Conservation (phyloP, 2,797 vertebrate genomes). For the Peromyscus attwateri region DNA sequence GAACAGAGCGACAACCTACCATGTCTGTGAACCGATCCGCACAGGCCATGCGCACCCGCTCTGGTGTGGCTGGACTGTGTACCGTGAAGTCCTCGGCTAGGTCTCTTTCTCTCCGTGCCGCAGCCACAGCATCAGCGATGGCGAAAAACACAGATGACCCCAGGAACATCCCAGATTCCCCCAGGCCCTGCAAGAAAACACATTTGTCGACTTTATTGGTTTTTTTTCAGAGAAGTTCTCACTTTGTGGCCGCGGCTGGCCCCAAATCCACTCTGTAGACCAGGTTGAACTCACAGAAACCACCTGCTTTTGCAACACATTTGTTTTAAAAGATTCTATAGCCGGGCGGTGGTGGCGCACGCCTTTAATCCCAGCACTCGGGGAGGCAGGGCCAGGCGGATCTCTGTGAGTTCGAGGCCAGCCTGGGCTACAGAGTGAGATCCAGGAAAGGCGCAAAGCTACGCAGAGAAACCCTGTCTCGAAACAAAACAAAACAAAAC, state of each 20-base stretch:
- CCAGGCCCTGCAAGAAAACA: conserved; percentile 90
- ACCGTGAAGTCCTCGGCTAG: conserved; percentile 87
- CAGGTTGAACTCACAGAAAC: not conserved
- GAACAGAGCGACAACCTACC: conserved; percentile 84
- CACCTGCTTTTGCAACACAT: no score
- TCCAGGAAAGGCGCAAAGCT: no score
- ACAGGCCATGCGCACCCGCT: conserved; percentile 91
- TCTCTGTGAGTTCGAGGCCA: no score
- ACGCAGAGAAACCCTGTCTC: no score
- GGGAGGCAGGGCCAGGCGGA: no score
- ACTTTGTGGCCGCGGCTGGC: not conserved
- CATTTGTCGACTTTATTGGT: not conserved
- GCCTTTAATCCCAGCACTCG: no score
- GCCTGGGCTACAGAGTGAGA: no score
- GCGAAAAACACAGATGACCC: conserved; percentile 94
- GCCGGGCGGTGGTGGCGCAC: no score
- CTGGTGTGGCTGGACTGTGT: conserved; percentile 92
- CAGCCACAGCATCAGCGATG: conserved; percentile 91
- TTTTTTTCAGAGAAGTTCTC: not conserved
- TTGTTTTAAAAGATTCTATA: not conserved
- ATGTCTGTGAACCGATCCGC: conserved; percentile 91
- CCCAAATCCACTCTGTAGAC: not conserved
- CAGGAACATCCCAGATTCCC: conserved; percentile 92
- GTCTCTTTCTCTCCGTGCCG: conserved; percentile 89
- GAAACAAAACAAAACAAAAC: no score